Evolutionary conservation across 2,797 vertebrate species (phyloP).

Genomic region (Dipus sagitta): DNA sequence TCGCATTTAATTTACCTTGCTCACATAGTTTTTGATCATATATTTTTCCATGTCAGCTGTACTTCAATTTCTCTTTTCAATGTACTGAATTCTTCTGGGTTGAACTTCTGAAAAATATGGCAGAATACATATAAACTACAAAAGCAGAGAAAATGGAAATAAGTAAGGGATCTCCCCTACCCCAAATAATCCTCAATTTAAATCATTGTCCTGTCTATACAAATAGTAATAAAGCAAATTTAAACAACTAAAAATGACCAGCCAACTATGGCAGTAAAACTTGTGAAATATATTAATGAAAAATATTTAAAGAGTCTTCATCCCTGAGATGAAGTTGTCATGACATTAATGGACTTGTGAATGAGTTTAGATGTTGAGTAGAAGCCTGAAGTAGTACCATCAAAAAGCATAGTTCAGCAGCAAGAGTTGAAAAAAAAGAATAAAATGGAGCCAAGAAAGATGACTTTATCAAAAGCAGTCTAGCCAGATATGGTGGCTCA

Average conservation of each 20-base stretch:
- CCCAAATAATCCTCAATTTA: conserved; percentile 45
- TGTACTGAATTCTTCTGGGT: conserved; percentile 67
- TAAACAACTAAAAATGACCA: conserved; percentile 54
- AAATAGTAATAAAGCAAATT: conserved; percentile 53
- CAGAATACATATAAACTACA: conserved; percentile 58
- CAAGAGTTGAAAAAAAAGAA: conserved; percentile 66
- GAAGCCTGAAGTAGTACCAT: conserved; percentile 62
- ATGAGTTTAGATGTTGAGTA: conserved; percentile 66
- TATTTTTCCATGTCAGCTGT: conserved; percentile 62
- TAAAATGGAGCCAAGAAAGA: conserved; percentile 64
- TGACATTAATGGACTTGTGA: conserved; percentile 64
- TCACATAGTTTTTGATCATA: conserved; percentile 25
- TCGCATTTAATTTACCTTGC: conserved; percentile 71
- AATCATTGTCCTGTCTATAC: conserved; percentile 29
- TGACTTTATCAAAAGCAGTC: conserved; percentile 60
- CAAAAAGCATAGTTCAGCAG: conserved; percentile 65
- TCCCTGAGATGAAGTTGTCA: conserved; percentile 55
- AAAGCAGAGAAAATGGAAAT: conserved; percentile 65
- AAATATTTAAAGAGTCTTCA: conserved; percentile 62
- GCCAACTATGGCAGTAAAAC: conserved; percentile 42
- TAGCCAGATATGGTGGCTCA: too few species aligned
- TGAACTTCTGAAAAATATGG: conserved; percentile 52
- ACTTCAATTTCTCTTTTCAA: conserved; percentile 68
- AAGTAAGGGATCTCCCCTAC: conserved; percentile 16
- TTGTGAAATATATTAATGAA: conserved; percentile 51